Base-by-base conservation (phyloP, 2,888 invertebrate genomes). In the Celastrina argiolus region DNA sequence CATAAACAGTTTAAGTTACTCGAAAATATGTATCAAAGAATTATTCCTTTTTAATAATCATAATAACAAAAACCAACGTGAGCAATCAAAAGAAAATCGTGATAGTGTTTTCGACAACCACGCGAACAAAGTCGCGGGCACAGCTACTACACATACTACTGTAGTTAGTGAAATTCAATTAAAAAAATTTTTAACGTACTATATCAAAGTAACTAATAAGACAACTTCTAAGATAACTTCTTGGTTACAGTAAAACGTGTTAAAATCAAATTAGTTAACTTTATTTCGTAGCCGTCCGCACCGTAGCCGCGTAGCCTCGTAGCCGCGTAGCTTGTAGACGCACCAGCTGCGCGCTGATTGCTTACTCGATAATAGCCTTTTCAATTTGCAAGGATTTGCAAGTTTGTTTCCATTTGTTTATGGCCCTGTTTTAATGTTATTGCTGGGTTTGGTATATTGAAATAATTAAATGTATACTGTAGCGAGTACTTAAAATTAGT, bases 291-390 rank as follows among this genome's bases (percentile, higher is more conserved):
- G 36, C 61, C 22, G 61, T 22, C 61, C n/a, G 61, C 61, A 61
- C 31, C 28, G 56, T 42, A 18, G 31, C 18, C 18, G 42, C 34
- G 58, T 26, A 16, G 51, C 70, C 70, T 66, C 74, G 74, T 69
- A 68, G 68, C 65, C 22, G 65, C 70, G 70, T 72, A 72, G 76
- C 75, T 75, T 75, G 76, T 73, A 69, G 74, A 75, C 67, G 84
- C 88, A 87, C 87, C 90, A 90, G 85, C 90, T 89, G 90, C 81
- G 81, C 73, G 71, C 83, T 88, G 88, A 90, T 90, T 85, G 88
- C 87, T 86, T 83, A 82, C 81, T 81, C 85, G 89, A 89, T 89
- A 89, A 89, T 88, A 86, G 87, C 86, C 79, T 81, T 84, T 90
- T 89, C 90, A 89, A 90, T 90, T 88, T 88, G 84, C 79, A 77